A percentile compares a stretch with the other conserved stretches of the same genome.
These are phyloP conservation scores for Chamaedrilus cognettii DNA, from an alignment of 2,888 invertebrate species.

Conservation along the genomic window DNA sequence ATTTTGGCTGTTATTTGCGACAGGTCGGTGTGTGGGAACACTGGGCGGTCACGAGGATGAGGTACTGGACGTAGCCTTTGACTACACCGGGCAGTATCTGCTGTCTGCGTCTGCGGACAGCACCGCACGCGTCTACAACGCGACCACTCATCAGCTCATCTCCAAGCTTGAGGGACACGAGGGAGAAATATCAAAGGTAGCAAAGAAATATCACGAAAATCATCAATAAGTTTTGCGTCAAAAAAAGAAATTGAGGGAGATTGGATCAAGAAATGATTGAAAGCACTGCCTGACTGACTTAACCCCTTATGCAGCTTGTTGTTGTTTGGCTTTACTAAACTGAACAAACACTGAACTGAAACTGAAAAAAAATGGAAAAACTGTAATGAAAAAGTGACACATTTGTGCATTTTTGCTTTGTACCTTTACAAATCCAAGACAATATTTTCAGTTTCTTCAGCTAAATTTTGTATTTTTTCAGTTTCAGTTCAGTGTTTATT, in stretches of 20 bases:
- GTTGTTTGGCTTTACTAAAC: no score
- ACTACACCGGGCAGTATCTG: slow-evolving; percentile 72
- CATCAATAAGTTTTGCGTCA: no score
- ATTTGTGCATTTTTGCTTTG: no score
- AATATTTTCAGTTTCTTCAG: no score
- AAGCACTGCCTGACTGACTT: no score
- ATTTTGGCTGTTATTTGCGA: neutral
- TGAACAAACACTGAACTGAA: no score
- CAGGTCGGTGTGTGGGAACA: slow-evolving; percentile 51
- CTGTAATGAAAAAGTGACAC: no score
- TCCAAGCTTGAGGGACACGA: slow-evolving; percentile 58
- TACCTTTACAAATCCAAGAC: no score
- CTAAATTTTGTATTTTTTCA: no score
- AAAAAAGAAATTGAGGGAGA: neutral
- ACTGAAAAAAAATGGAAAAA: no score
- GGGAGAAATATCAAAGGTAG: slow-evolving; percentile 60
- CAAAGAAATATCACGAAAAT: neutral
- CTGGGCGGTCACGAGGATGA: slow-evolving; percentile 59
- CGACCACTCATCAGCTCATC: slow-evolving; percentile 58
- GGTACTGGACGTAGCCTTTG: slow-evolving; percentile 77
- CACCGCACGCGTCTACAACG: slow-evolving; percentile 73
- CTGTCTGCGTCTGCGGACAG: slow-evolving; percentile 77
- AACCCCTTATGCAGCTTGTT: no score
- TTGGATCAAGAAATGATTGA: neutral
- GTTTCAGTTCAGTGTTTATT: no score